A percentile compares a stretch with the other conserved stretches of the same genome.
These are phyloP conservation scores for Ophioderma brevispina DNA, from an alignment of 35 echinoderm and acorn worm species.

Conservation along the genomic window DNA sequence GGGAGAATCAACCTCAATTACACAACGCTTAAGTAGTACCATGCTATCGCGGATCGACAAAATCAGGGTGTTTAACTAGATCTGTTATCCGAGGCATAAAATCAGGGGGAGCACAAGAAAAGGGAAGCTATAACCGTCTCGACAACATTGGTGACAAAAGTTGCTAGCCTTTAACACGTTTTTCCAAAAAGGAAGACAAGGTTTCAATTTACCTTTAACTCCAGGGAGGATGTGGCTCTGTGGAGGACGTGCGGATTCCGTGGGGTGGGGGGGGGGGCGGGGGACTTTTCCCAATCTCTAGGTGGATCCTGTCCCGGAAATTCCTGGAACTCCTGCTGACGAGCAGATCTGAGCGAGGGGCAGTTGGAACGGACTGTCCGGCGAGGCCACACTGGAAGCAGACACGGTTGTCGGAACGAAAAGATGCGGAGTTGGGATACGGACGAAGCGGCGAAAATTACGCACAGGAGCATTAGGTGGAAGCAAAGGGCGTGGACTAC, in stretches of 20 bases:
- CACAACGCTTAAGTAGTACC: background rate
- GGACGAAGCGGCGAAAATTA: constrained; percentile 25
- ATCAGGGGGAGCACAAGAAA: background rate
- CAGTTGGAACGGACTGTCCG: constrained; percentile 32
- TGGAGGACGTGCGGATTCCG: background rate
- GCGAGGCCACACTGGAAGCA: constrained; percentile 51
- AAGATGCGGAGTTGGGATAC: background rate
- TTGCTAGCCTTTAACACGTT: background rate
- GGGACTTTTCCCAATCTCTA: too few species aligned
- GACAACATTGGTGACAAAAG: background rate
- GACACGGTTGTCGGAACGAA: background rate
- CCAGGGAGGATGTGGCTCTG: background rate
- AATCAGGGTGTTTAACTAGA: constrained; percentile 27
- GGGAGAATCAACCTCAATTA: background rate
- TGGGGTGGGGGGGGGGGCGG: background rate
- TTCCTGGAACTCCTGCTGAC: background rate
- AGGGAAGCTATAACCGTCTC: constrained; percentile 28
- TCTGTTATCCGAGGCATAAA: background rate
- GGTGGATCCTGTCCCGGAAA: too few species aligned
- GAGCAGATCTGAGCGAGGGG: constrained; percentile 6
- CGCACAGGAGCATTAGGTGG: background rate
- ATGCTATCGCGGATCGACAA: constrained; percentile 28
- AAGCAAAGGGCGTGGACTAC: background rate
- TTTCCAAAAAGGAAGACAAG: background rate
- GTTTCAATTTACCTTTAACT: constrained; percentile 14